Evolutionary conservation across 2,113 vertebrate species (phyloP), one percentile per base, ranked within the genome.

Genomic region (Mesoclemmys tuberculata): DNA sequence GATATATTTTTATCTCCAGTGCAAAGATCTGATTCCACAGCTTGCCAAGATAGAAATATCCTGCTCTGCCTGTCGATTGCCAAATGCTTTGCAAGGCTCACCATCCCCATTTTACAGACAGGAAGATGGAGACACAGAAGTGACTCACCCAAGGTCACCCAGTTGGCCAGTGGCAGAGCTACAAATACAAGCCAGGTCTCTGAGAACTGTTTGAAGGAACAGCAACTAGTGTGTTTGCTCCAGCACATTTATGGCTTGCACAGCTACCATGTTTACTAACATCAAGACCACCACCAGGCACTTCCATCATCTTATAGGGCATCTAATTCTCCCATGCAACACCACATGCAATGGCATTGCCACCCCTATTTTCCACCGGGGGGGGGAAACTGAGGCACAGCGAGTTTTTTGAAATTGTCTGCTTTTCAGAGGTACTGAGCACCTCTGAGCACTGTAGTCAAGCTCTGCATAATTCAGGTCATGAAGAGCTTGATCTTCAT

Each of bases 1-100:
- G 68, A 31, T 11, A 44, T 1, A 21, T 49, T 58, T 54, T 54
- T 1, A 26, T 13, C 1, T 9, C 7, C 12, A 27, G 0, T 44
- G 75, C 3, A 4, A 48, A 18, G 1, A 19, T 54, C 13, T 77
- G 44, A 55, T 71, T 55, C 49, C 49, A 79, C 80, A 48, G 41
- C 6, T 9, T 38, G 64, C 64, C n/a, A 71, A 9, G n/a, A 10
- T 19, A 83, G 26, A 21, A 46, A 58, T 26, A 12, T 16, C n/a
- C 71, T 44, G 8, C 71, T 44, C 71, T 51, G 29, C 26, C 29
- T 55, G 80, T 58, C 10, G 68, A 10, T 71, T 71, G 64, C n/a
- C 35, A n/a, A 71, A 31, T 3, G 19, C 18, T 71, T 71, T 71
- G 64, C 38, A 21, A n/a, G n/a, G n/a, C 16, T 22, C 64, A 71